Base-by-base conservation (phyloP, 1,140 invertebrate genomes). In the Cydia splendana region DNA sequence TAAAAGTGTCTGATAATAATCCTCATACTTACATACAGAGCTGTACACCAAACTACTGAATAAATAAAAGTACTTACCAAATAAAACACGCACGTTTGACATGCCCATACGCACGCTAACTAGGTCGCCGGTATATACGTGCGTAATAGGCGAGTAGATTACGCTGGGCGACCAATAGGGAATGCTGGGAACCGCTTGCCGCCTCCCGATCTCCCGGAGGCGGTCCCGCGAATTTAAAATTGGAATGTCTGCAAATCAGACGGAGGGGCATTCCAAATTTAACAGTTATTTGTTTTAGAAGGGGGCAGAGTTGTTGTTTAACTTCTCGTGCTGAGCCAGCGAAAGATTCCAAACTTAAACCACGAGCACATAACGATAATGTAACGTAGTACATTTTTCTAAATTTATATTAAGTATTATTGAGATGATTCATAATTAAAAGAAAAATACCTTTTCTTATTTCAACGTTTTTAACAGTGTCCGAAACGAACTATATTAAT, bases 91-190 rank as follows among this genome's bases (percentile, higher is more conserved):
- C 65, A 45, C 65, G 45, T 71, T 71, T 38, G 34, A 71, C 67
- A 18, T 18, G 38, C n/a, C 30, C n/a, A 13, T 45, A 71, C 67
- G 34, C 30, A 71, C 67, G 34, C 67, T 71, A 71, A 71, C 67
- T 71, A 71, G 67, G 67, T 71, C 67, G 67, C 18, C 28, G 28
- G 30, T 9, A n/a, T 34, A 30, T 34, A 18, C 38, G 67, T 18
- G 30, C 34, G 67, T 71, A 85, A 89, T 88, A 90, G 88, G 86
- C 80, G 85, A 91, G 82, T 77, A 81, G 85, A 84, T 86, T 84
- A 84, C 76, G 77, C 76, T 62, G 65, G 80, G 75, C 88, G 81
- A 84, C 90, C 90, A 92, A 92, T 92, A 83, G 84, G 80, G 81
- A 48, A 83, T 84, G 87, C 83, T 89, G 84, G 88, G 85, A 88